Percentiles rank a stretch among this genome's conserved stretches.
phyloP scores from a whole-genome alignment of 2,113 vertebrate genomes.

The Scortum barcoo region DNA sequence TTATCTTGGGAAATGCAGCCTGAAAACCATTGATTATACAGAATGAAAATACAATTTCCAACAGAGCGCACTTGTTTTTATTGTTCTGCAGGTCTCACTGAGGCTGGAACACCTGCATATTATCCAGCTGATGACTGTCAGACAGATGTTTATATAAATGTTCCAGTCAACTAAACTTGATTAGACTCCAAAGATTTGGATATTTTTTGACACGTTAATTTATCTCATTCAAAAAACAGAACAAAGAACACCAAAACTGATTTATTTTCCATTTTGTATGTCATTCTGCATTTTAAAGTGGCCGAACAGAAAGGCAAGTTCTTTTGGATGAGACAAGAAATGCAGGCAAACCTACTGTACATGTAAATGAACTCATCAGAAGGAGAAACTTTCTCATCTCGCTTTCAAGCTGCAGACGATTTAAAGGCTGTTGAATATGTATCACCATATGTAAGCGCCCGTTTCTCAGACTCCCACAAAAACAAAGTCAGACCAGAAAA shows the following conservation, averaged over 20 bases:
- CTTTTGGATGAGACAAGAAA: neutral
- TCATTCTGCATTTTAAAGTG: slow-evolving; percentile 4
- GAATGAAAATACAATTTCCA: slow-evolving; percentile 58
- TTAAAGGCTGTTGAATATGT: slow-evolving; percentile 65
- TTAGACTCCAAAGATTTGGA: neutral
- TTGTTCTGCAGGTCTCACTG: slow-evolving; percentile 27
- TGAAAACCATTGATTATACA: slow-evolving; percentile 35
- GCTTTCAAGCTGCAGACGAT: slow-evolving; percentile 21
- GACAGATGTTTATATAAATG: slow-evolving; percentile 27
- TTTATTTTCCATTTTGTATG: slow-evolving; percentile 7
- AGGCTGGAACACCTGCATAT: slow-evolving; percentile 30
- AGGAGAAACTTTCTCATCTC: slow-evolving; percentile 40
- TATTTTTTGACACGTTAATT: slow-evolving; percentile 28
- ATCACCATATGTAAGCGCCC: slow-evolving; percentile 40
- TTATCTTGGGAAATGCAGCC: slow-evolving; percentile 41
- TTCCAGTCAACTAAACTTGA: neutral
- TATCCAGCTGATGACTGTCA: neutral
- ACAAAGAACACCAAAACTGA: neutral
- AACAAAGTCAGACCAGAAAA: slow-evolving; percentile 54
- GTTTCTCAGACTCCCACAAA: slow-evolving; percentile 47
- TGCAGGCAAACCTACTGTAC: slow-evolving; percentile 24
- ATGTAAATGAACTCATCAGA: slow-evolving; percentile 61
- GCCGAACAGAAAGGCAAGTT: slow-evolving; percentile 18
- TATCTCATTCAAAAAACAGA: slow-evolving; percentile 6
- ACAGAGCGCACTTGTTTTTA: slow-evolving; percentile 25